Base-by-base conservation (phyloP, 2,113 vertebrate genomes). In the Miniopterus natalensis region DNA sequence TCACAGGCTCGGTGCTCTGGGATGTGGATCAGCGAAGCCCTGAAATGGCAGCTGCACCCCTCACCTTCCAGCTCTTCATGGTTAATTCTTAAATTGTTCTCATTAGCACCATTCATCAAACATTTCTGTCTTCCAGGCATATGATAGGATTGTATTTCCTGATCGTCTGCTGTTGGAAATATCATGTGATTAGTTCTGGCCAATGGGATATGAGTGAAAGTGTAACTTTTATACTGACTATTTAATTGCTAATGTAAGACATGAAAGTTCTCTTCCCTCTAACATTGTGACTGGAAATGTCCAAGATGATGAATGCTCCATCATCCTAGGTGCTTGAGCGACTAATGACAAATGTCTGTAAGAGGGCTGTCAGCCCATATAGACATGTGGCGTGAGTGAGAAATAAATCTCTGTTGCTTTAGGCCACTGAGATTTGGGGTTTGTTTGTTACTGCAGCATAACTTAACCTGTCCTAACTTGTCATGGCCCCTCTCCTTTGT, bases 331-430 rank as follows among this genome's bases (percentile, higher is more conserved):
- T 31, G 42, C 49, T 11, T 36, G 29, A 84, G 15, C 57, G 49
- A 23, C 68, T 7, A 53, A 20, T 40, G 21, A 49, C 57, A 51
- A 53, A 68, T 80, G 40, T 51, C 21, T 42, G 3, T 74, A 55
- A 0, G 11, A 9, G 47, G 14, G 8, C 66, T 20, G 6, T 25
- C 59, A 20, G 14, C 13, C 78, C n/a, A 1, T 1, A 4, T 5
- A 59, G 25, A 57, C 27, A 51, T 0, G 5, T 11, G 17, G 18
- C 12, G 7, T 29, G 73, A 65, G 17, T 49, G 27, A 78, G 42
- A 75, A 49, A 65, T 13, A 71, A 78, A 18, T 20, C 15, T 73
- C 20, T 11, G 47, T 23, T 87, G 55, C 27, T 85, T 87, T 31
- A 53, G 40, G 42, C 23, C 42, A 7, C 66, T 78, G 77, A 77